Evolutionary conservation across 2,797 vertebrate species (phyloP).

Genomic region (Champsocephalus gunnari): DNA sequence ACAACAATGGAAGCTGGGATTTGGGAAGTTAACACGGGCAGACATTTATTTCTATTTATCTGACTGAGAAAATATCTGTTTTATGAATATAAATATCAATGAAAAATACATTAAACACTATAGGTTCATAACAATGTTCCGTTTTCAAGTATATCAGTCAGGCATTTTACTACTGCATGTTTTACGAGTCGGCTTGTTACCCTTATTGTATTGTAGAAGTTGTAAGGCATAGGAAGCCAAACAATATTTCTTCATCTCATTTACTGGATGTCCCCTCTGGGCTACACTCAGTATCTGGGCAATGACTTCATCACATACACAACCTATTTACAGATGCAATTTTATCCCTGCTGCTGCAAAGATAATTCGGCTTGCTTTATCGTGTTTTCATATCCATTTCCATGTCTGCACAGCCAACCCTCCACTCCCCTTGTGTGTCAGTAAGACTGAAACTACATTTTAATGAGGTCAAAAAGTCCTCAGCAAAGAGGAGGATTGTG

Average conservation of each 20-base stretch:
- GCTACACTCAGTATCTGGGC: conserved; percentile 57
- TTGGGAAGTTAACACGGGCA: conserved; percentile 7
- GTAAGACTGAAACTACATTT: conserved; percentile 53
- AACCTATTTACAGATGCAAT: conserved; percentile 69
- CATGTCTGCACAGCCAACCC: conserved; percentile 24
- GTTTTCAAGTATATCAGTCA: conserved; percentile 13
- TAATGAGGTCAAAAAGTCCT: conserved; percentile 70
- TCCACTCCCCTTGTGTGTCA: conserved; percentile 28
- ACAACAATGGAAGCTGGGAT: neutral
- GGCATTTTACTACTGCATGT: conserved; percentile 28
- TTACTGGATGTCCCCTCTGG: conserved; percentile 64
- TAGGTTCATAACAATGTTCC: conserved; percentile 2
- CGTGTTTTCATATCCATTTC: conserved; percentile 63
- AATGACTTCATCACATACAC: conserved; percentile 55
- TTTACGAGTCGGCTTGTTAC: conserved; percentile 48
- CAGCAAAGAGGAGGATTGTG: conserved; percentile 31
- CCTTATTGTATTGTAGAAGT: conserved; percentile 41
- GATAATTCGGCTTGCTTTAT: conserved; percentile 66
- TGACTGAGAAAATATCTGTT: neutral
- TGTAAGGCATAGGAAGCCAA: conserved; percentile 37
- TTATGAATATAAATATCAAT: neutral
- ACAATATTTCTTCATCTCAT: conserved; percentile 67
- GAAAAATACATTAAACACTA: neutral
- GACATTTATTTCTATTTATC: conserved; percentile 1
- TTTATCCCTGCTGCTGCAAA: conserved; percentile 56